These are phyloP conservation scores for Salvelinus alpinus DNA, from an alignment of 2,113 vertebrate genomes.

Conservation along the genomic window DNA sequence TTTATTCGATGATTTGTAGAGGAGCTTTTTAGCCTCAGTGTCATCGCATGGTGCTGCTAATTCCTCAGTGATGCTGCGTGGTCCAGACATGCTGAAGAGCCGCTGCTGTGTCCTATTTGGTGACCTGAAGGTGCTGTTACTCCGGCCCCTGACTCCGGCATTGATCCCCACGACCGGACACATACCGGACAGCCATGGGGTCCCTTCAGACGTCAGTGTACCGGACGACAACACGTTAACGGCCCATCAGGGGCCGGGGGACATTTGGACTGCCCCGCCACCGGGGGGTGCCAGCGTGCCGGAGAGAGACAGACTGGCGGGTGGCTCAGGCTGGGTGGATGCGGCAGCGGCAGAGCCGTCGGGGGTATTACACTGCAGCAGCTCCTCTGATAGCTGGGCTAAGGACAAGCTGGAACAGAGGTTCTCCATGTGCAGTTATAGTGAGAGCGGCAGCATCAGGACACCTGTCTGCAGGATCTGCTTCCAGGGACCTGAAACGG, in stretches of 20 bases:
- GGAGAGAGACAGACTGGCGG: constrained; percentile 64
- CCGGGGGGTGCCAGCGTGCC: constrained; percentile 66
- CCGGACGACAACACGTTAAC: constrained; percentile 79
- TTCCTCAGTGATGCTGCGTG: constrained; percentile 80
- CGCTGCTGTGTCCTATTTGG: constrained; percentile 95
- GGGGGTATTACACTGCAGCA: constrained; percentile 81
- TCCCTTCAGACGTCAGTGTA: constrained; percentile 59
- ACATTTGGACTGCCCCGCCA: constrained; percentile 64
- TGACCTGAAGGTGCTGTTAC: constrained; percentile 95
- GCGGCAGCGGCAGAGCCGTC: constrained; percentile 81
- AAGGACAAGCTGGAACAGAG: constrained; percentile 90
- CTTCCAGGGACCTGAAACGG: constrained; percentile 97
- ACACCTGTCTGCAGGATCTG: constrained; percentile 97
- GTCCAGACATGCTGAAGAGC: constrained; percentile 94
- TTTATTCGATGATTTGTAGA: background rate
- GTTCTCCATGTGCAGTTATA: constrained; percentile 91
- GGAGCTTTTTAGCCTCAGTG: constrained; percentile 72
- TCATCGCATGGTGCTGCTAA: constrained; percentile 75
- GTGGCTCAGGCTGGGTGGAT: constrained; percentile 83
- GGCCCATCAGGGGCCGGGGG: constrained; percentile 61
- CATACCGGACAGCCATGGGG: constrained; percentile 61
- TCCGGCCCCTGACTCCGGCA: constrained; percentile 82
- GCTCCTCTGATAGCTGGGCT: constrained; percentile 88
- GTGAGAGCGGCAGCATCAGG: constrained; percentile 93
- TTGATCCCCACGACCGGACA: constrained; percentile 85